These are phyloP conservation scores for Myotis lucifugus DNA, from an alignment of 2,113 vertebrate genomes.

Conservation along the genomic window DNA sequence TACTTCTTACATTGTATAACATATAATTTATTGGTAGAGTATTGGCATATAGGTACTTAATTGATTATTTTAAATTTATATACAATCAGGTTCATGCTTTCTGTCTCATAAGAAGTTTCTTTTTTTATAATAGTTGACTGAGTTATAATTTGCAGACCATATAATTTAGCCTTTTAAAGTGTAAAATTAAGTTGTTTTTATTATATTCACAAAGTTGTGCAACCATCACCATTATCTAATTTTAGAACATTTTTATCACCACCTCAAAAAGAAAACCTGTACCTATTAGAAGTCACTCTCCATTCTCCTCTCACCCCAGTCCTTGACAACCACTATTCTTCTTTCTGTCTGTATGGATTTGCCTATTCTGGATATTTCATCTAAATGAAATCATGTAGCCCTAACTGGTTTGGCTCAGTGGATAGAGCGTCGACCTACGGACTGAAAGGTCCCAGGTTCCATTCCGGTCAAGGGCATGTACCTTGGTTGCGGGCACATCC, in stretches of 20 bases:
- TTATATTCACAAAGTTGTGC: background rate
- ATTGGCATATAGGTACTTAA: background rate
- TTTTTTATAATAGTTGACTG: background rate
- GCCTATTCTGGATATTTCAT: background rate
- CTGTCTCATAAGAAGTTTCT: background rate
- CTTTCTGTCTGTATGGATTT: background rate
- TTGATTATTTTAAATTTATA: conserved; percentile 25
- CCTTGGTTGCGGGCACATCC: too few species aligned
- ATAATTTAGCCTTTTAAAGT: background rate
- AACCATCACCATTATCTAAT: background rate
- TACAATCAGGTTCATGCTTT: background rate
- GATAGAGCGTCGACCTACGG: too few species aligned
- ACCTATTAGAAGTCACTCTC: background rate
- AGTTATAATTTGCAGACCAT: background rate
- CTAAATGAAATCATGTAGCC: background rate
- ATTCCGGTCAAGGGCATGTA: too few species aligned
- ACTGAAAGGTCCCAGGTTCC: too few species aligned
- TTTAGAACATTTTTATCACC: background rate
- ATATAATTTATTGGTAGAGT: background rate
- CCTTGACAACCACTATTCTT: background rate
- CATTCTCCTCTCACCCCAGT: background rate
- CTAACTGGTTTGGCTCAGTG: too few species aligned
- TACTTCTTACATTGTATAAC: background rate
- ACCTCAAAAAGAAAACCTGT: background rate
- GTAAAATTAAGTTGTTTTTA: background rate